A percentile compares a stretch with the other conserved stretches of the same genome.
Conservation (phyloP, 2,113 vertebrate genomes). For the Xiphophorus maculatus region DNA sequence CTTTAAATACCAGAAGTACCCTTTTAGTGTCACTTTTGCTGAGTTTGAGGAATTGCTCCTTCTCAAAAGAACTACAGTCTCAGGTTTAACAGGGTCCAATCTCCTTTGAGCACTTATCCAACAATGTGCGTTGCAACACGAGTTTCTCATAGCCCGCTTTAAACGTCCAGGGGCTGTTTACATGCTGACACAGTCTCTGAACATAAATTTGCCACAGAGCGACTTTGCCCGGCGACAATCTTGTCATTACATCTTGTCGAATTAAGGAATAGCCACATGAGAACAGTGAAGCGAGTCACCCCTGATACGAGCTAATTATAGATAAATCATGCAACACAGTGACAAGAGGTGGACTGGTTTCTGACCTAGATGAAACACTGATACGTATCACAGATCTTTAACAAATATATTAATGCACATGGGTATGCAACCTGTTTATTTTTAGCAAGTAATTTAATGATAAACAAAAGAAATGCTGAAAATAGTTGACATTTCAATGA, state of each 20-base stretch:
- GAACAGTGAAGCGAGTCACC: slow-evolving; percentile 50
- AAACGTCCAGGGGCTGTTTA: slow-evolving; percentile 67
- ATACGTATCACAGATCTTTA: slow-evolving; percentile 39
- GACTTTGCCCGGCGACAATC: slow-evolving; percentile 50
- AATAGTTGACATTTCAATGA: not conserved
- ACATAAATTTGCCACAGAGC: slow-evolving; percentile 37
- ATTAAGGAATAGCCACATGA: slow-evolving; percentile 64
- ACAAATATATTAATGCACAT: not conserved
- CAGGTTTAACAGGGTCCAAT: slow-evolving; percentile 61
- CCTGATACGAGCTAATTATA: slow-evolving; percentile 63
- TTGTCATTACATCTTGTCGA: slow-evolving; percentile 63
- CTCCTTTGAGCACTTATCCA: slow-evolving; percentile 54
- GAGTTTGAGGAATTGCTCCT: slow-evolving; percentile 61
- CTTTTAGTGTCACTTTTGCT: slow-evolving; percentile 71
- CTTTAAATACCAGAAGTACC: slow-evolving; percentile 66
- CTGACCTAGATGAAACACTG: slow-evolving; percentile 59
- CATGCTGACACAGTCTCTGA: slow-evolving; percentile 64
- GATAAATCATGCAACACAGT: slow-evolving; percentile 37
- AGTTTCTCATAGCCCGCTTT: slow-evolving; percentile 40
- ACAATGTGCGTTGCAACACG: slow-evolving; percentile 55
- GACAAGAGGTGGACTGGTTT: slow-evolving; percentile 63
- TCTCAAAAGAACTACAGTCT: slow-evolving; percentile 64
- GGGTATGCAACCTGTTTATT: not conserved
- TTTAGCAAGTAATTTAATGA: not conserved
- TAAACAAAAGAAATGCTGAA: not conserved